Conservation (phyloP, 1,140 invertebrate species). For the Nebria ingens region DNA sequence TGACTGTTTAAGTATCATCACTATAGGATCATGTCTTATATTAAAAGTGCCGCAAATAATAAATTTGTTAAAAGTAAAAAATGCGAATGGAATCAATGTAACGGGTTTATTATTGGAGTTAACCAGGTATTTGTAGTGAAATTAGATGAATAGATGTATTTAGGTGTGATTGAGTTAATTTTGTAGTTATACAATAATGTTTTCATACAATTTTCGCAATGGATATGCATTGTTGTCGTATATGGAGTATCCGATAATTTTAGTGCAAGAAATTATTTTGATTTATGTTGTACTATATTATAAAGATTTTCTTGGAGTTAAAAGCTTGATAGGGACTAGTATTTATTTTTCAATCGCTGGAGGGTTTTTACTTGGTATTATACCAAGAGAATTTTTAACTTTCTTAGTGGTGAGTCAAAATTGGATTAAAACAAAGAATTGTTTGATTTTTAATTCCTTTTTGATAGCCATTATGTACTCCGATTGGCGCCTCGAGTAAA, state of each 20-base stretch:
- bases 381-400: conserved; percentile 44
- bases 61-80: conserved; percentile 43
- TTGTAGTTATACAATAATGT: conserved; percentile 59
- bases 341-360: conserved; percentile 39
- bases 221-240: conserved; percentile 56
- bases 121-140: conserved; percentile 44
- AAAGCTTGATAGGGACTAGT: conserved; percentile 29
- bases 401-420: conserved; percentile 48
- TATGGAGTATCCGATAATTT: conserved; percentile 60
- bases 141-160: no score
- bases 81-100: conserved; percentile 49
- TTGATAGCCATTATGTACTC: conserved; percentile 56
- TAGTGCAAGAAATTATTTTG: conserved; percentile 55
- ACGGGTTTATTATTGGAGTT: conserved; percentile 53
- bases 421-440: conserved; percentile 7
- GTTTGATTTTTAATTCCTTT: conserved; percentile 20
- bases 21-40: conserved; percentile 53
- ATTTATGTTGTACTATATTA: conserved; percentile 53
- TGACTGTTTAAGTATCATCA: conserved; percentile 49
- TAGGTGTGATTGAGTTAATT: no score
- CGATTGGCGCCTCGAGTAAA: conserved; percentile 58
- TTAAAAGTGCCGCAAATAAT: conserved; percentile 63
- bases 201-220: conserved; percentile 59
- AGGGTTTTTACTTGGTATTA: conserved; percentile 39
- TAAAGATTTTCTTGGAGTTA: conserved; percentile 38